These are phyloP conservation scores for Zaprionus camerounensis DNA, from an alignment of 1,140 invertebrate species.

Conservation along the genomic window DNA sequence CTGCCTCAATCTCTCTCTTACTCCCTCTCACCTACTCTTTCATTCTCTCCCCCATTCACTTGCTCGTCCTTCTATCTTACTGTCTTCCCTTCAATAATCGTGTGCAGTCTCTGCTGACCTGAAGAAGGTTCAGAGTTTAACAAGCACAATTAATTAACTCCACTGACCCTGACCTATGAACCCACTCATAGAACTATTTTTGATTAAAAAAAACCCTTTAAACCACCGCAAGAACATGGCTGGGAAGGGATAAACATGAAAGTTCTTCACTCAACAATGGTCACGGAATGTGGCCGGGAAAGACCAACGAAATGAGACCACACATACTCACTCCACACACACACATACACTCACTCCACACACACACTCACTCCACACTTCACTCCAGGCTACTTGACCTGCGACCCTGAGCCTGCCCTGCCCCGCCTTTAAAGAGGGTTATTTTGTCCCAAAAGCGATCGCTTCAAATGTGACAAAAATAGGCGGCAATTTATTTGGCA, in stretches of 20 bases:
- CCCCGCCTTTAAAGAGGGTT: not conserved
- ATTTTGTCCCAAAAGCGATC: slow-evolving; percentile 73
- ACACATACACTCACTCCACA: not conserved
- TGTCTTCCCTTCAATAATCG: not conserved
- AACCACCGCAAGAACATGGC: not conserved
- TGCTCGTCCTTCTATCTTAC: not conserved
- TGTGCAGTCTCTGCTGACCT: not conserved
- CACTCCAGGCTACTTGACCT: slow-evolving; percentile 27
- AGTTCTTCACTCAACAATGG: no score
- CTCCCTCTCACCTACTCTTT: not conserved
- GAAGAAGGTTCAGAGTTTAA: slow-evolving; percentile 34
- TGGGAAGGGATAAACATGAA: not conserved
- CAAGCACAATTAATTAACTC: slow-evolving; percentile 49
- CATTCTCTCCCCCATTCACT: no score
- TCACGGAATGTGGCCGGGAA: not conserved
- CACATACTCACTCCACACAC: not conserved
- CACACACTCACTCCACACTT: not conserved
- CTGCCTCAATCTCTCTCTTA: not conserved
- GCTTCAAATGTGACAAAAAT: slow-evolving; percentile 70
- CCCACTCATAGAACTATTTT: not conserved
- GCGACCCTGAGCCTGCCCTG: not conserved
- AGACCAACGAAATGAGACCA: slow-evolving; percentile 45
- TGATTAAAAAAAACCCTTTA: not conserved
- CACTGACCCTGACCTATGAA: slow-evolving; percentile 14
- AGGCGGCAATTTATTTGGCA: slow-evolving; percentile 66